phyloP scores from a whole-genome alignment of 2,797 vertebrate genomes.

The Champsocephalus esox region DNA sequence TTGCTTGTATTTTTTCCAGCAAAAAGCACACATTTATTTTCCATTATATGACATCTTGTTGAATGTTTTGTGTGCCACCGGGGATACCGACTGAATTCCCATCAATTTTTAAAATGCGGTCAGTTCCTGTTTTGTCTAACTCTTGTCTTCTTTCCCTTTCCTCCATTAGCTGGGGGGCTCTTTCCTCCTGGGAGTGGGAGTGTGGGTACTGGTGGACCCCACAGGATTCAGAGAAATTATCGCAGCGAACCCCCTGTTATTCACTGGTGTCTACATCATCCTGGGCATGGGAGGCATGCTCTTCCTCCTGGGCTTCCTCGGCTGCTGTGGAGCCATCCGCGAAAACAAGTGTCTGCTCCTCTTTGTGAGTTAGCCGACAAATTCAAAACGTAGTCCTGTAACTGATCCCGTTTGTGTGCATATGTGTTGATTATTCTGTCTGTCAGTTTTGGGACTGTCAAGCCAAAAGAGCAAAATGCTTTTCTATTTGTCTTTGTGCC shows the following conservation, averaged over 20 bases:
- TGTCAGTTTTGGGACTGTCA: slow-evolving; percentile 39
- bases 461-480: slow-evolving; percentile 49
- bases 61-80: slow-evolving; percentile 37
- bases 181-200: slow-evolving; percentile 93
- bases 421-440: slow-evolving; percentile 48
- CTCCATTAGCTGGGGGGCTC: slow-evolving; percentile 90
- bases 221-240: slow-evolving; percentile 96
- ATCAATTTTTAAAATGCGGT: slow-evolving; percentile 42
- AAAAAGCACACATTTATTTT: slow-evolving; percentile 31
- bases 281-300: slow-evolving; percentile 95
- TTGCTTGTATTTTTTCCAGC: slow-evolving; percentile 21
- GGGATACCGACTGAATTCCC: slow-evolving; percentile 30
- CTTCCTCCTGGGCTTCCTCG: slow-evolving; percentile 95
- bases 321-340: slow-evolving; percentile 95
- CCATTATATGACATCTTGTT: slow-evolving; percentile 40
- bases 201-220: slow-evolving; percentile 96
- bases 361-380: slow-evolving; percentile 87
- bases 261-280: slow-evolving; percentile 94
- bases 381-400: slow-evolving; percentile 39
- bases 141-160: slow-evolving; percentile 20
- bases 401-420: slow-evolving; percentile 48
- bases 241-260: slow-evolving; percentile 92
- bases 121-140: slow-evolving; percentile 47
- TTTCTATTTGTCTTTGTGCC: slow-evolving; percentile 43
- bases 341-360: slow-evolving; percentile 98